phyloP scores from a whole-genome alignment of 2,888 invertebrate species.

The Bembecia ichneumoniformis region DNA sequence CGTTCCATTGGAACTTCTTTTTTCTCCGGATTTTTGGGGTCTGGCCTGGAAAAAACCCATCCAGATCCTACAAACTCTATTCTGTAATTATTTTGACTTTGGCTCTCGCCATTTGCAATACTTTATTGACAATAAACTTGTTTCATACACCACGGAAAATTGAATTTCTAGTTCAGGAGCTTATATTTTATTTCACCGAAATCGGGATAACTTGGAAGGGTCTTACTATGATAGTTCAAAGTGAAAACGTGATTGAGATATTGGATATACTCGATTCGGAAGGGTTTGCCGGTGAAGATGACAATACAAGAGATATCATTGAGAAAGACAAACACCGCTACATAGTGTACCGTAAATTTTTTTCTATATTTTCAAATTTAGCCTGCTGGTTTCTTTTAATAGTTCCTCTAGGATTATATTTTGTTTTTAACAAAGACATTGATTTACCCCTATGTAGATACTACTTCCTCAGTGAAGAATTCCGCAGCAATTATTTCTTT shows the following conservation, averaged over 20 bases:
- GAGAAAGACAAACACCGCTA: background rate
- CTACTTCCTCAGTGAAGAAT: background rate
- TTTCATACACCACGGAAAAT: background rate
- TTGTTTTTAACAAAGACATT: background rate
- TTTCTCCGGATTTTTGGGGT: background rate
- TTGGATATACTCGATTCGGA: background rate
- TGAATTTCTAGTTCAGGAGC: background rate
- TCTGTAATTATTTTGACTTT: background rate
- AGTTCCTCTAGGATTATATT: background rate
- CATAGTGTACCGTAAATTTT: background rate
- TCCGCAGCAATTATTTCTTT: background rate
- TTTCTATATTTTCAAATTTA: background rate
- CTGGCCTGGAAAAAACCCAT: background rate
- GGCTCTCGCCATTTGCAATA: background rate
- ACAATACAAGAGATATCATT: background rate
- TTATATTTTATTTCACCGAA: background rate
- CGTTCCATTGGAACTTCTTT: background rate
- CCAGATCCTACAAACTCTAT: background rate
- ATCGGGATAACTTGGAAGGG: background rate
- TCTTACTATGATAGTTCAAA: background rate
- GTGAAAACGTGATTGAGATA: background rate
- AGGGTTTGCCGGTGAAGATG: background rate
- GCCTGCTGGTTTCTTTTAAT: background rate
- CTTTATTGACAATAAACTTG: background rate
- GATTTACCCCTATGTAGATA: background rate